phyloP scores from a whole-genome alignment of 2,113 vertebrate species.

The Solea senegalensis region DNA sequence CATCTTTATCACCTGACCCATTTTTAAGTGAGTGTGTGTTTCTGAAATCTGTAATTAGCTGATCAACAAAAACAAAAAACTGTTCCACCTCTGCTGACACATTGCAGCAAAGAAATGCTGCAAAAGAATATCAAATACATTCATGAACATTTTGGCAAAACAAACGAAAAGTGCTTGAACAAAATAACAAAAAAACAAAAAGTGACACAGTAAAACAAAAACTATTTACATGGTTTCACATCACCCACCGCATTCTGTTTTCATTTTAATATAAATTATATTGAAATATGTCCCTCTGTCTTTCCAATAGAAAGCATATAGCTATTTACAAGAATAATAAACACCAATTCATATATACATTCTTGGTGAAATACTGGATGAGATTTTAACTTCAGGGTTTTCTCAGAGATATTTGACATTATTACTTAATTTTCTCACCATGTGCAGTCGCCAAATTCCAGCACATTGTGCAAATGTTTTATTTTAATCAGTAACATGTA shows the following conservation, averaged over 20 bases:
- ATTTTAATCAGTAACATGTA: conserved; percentile 28
- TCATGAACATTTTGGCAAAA: conserved; percentile 75
- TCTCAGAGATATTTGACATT: too few species aligned
- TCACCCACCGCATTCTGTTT: conserved; percentile 85
- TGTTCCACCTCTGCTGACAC: conserved; percentile 45
- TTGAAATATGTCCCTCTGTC: conserved; percentile 83
- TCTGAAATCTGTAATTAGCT: conserved; percentile 32
- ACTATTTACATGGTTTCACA: conserved; percentile 89
- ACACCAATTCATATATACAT: conserved; percentile 85
- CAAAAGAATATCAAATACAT: conserved; percentile 72
- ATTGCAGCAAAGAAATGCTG: conserved; percentile 55
- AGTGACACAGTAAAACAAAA: conserved; percentile 76
- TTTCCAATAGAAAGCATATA: conserved; percentile 83
- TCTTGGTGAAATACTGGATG: conserved; percentile 78
- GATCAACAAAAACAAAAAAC: conserved; percentile 32
- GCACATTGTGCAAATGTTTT: conserved; percentile 7
- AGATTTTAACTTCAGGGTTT: conserved; percentile 5
- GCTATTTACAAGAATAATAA: conserved; percentile 87
- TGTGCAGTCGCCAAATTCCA: conserved; percentile 15
- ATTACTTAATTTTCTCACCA: not conserved
- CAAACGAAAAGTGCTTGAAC: conserved; percentile 45
- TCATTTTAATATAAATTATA: conserved; percentile 90
- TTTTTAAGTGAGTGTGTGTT: conserved; percentile 22
- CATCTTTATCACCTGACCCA: conserved; percentile 17
- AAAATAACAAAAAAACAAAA: conserved; percentile 77